Evolutionary conservation across 1,140 invertebrate genomes (phyloP).

Genomic region (Eriocheir sinensis): DNA sequence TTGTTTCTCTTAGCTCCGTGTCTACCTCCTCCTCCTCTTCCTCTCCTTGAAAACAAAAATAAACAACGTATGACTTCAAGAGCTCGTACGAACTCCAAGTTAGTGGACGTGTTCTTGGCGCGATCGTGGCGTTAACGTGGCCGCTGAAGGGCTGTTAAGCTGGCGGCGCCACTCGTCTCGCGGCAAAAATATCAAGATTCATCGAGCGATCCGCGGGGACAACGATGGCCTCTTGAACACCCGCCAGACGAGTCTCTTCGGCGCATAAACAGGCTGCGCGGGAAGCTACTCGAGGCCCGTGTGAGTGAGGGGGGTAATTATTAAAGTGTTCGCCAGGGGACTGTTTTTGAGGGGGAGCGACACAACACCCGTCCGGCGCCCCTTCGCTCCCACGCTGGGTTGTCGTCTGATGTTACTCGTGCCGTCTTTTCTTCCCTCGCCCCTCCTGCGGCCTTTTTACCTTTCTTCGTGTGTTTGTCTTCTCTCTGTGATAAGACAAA

Average conservation of each 20-base stretch:
- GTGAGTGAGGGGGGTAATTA: background rate
- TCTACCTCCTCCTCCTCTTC: too few relatives aligned
- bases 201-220: background rate
- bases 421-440: too few relatives aligned
- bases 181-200: slow-evolving; percentile 12
- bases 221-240: background rate
- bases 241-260: background rate
- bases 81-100: too few relatives aligned
- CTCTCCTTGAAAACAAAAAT: too few relatives aligned
- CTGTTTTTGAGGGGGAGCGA: background rate
- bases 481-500: too few relatives aligned
- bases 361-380: background rate
- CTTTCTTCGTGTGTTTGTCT: too few relatives aligned
- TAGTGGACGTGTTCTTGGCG: background rate
- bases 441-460: too few relatives aligned
- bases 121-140: background rate
- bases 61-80: too few relatives aligned
- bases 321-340: background rate
- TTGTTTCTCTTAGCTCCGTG: too few relatives aligned
- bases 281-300: background rate
- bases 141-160: background rate
- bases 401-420: background rate
- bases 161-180: background rate
- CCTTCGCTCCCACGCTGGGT: background rate
- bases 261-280: background rate